Evolutionary conservation across 2,797 vertebrate genomes (phyloP), one percentile per base, ranked within the genome.

Genomic region (Hafferia zeledoni): DNA sequence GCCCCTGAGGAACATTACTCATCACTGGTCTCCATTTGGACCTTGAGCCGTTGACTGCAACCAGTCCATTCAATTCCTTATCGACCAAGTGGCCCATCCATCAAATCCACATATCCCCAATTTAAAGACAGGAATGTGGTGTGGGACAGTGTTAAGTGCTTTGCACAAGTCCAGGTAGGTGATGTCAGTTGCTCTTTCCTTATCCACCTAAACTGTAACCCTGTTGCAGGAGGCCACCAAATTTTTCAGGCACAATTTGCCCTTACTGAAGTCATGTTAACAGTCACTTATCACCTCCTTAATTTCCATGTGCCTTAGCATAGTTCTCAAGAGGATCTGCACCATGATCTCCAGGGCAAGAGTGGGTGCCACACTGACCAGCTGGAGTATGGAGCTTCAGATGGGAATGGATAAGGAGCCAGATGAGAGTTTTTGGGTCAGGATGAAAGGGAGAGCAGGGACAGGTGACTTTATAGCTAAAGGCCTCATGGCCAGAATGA

Each of bases 401-500:
- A 24, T 30, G 20, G 28, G 59, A 8, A 14, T 65, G 28, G n/a
- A 59, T 65, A 28, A 59, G 17, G n/a, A 46, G 37, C 11, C 17
- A 52, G n/a, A 31, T 16, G n/a, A 59, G 64, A 71, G 10, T 6
- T 71, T 23, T 19, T 17, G 28, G 31, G 6, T 50, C 37, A 65
- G n/a, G n/a, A 65, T 52, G 28, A 65, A 65, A 20, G 7, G n/a
- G 8, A 33, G 28, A n/a, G 8, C n/a, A 52, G 28, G 28, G 11
- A 46, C 13, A 80, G 44, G 13, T 39, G 24, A 52, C 44, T 46
- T 44, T 30, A 28, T 2, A 28, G 18, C 75, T 44, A 59, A 11
- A 65, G 44, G 18, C 60, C 0, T 0, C 18, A 10, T 7, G 23
- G 65, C 67, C 31, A 64, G 49, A 67, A 17, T 1, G 2, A 16